Conservation (phyloP, 2,888 invertebrate species). For the Drosophila monieri region DNA sequence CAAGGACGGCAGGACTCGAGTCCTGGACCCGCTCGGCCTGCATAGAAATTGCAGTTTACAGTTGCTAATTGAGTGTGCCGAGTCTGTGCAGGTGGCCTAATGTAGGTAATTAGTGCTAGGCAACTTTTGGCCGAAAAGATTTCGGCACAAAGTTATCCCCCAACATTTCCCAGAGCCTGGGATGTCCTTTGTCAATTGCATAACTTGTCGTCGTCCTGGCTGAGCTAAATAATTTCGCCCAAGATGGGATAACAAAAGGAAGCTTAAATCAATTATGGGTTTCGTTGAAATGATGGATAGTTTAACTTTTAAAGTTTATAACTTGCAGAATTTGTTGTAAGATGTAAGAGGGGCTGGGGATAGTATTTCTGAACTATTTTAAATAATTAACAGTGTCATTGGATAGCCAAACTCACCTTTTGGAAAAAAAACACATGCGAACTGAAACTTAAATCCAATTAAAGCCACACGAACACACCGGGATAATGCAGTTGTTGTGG, state of each 20-base stretch:
- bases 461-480: constrained; percentile 17
- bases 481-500: constrained; percentile 38
- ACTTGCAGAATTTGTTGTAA: background rate
- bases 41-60: constrained; percentile 59
- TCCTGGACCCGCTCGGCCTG: constrained; percentile 23
- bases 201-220: constrained; percentile 7
- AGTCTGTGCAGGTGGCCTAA: constrained; percentile 72
- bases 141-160: constrained; percentile 13
- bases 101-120: constrained; percentile 68
- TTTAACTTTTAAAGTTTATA: background rate
- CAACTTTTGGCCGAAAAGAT: constrained; percentile 50
- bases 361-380: background rate
- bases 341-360: background rate
- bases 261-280: background rate
- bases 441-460: constrained; percentile 17
- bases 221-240: background rate
- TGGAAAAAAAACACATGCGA: background rate
- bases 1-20: constrained; percentile 8
- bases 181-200: constrained; percentile 54
- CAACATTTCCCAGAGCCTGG: background rate
- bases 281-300: background rate
- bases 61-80: constrained; percentile 72
- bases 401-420: background rate
- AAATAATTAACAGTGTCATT: constrained; percentile 1
- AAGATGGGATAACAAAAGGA: constrained; percentile 10